Evolutionary conservation across 2,797 vertebrate species (phyloP).

Genomic region (Erethizon dorsatum): DNA sequence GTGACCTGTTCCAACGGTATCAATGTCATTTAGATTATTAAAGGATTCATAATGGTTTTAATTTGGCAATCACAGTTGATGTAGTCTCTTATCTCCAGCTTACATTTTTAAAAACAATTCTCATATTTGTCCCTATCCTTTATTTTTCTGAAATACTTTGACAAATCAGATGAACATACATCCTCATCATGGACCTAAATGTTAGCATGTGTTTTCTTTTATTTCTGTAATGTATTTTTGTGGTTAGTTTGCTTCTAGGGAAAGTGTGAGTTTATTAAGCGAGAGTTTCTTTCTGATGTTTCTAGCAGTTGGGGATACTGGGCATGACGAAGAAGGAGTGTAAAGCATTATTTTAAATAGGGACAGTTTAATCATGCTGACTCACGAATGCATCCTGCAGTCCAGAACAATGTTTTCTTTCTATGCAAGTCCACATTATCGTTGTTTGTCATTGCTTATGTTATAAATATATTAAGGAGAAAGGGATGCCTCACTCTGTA

Average conservation of each 20-base stretch:
- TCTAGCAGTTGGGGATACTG: conserved; percentile 7
- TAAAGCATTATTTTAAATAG: conserved; percentile 67
- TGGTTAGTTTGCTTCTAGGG: conserved; percentile 49
- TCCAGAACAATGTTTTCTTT: conserved; percentile 72
- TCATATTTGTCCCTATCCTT: neutral
- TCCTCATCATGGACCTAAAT: neutral
- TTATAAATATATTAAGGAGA: conserved; percentile 55
- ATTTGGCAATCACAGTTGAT: conserved; percentile 4
- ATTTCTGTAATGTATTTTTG: conserved; percentile 60
- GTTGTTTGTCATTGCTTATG: conserved; percentile 41
- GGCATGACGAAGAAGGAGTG: conserved; percentile 11
- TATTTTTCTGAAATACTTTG: conserved; percentile 42
- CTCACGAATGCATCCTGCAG: conserved; percentile 22
- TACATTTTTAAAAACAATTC: neutral
- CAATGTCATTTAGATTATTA: conserved; percentile 42
- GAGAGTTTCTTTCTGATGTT: conserved; percentile 10
- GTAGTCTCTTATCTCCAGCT: neutral
- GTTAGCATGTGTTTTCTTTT: neutral
- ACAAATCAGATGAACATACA: neutral
- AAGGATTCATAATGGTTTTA: conserved; percentile 53
- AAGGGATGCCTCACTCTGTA: conserved; percentile 21
- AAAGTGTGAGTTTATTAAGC: neutral
- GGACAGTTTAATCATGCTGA: conserved; percentile 67
- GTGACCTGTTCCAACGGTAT: neutral
- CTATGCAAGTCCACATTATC: conserved; percentile 42